Evolutionary conservation across 2,888 invertebrate genomes (phyloP).

Genomic region (Diogma glabrata): DNA sequence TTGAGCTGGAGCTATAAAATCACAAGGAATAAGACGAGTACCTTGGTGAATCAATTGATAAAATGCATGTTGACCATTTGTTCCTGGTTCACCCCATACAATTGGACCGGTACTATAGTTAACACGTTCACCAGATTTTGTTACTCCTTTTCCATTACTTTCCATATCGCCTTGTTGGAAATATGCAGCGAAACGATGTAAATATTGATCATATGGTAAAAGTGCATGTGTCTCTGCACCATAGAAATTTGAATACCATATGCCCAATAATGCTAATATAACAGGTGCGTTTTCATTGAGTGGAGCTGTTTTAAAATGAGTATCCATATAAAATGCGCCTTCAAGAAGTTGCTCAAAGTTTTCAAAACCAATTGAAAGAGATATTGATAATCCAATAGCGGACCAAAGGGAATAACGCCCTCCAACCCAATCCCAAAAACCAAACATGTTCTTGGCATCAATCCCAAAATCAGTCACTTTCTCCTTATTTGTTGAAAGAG

Average conservation of each 20-base stretch:
- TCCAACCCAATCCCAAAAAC: constrained; percentile 99
- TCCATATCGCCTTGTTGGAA: constrained; percentile 99
- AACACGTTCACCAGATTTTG: constrained; percentile 48
- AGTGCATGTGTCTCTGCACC: constrained; percentile 93
- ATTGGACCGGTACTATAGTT: constrained; percentile 36
- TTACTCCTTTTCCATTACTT: constrained; percentile 93
- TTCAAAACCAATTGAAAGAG: constrained; percentile 83
- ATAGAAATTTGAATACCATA: constrained; percentile 93
- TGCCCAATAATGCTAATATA: constrained; percentile 78
- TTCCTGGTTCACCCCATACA: constrained; percentile 86
- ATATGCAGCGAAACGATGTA: constrained; percentile 98
- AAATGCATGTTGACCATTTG: constrained; percentile 99
- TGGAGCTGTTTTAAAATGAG: constrained; percentile 79
- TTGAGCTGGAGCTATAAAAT: constrained; percentile 89
- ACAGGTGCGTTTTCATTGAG: constrained; percentile 89
- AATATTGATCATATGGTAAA: constrained; percentile 95
- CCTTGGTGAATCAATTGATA: constrained; percentile 96
- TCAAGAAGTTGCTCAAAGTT: constrained; percentile 85
- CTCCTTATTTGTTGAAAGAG: constrained; percentile 86
- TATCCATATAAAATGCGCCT: constrained; percentile 89
- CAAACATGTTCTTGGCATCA: constrained; percentile 95
- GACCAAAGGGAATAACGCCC: constrained; percentile 97
- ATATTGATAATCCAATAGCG: constrained; percentile 95
- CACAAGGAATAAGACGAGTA: constrained; percentile 77
- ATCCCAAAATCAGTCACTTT: constrained; percentile 98